Percentiles rank a stretch among this genome's conserved stretches.
Evolutionary conservation across 2,797 vertebrate genomes (phyloP).

Genomic region (Macropus fuliginosus): DNA sequence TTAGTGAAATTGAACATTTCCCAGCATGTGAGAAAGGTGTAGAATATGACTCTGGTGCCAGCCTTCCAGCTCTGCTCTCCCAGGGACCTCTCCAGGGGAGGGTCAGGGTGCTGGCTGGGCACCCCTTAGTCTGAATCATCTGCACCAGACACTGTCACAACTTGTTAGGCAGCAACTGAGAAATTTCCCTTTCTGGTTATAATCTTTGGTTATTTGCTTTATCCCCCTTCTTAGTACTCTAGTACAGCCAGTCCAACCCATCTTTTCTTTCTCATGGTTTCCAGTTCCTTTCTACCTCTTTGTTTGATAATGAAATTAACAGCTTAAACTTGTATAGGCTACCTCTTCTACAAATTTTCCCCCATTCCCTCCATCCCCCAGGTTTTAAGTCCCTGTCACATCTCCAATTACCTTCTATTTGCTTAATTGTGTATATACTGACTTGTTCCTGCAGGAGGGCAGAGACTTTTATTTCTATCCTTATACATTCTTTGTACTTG

Average conservation of each 20-base stretch:
- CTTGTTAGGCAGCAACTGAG: not conserved
- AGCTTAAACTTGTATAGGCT: too few species aligned
- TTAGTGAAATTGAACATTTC: constrained; percentile 25
- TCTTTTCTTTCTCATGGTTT: too few species aligned
- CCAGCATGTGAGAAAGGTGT: not conserved
- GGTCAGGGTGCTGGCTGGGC: not conserved
- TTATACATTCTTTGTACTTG: not conserved
- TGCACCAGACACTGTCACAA: not conserved
- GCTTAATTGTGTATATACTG: too few species aligned
- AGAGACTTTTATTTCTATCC: too few species aligned
- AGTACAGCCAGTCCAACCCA: too few species aligned
- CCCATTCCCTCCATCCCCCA: too few species aligned
- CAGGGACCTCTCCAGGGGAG: not conserved
- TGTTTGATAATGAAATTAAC: too few species aligned
- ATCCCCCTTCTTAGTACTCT: not conserved
- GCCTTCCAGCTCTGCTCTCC: not conserved
- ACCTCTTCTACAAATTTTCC: too few species aligned
- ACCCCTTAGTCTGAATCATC: not conserved
- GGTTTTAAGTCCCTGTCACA: too few species aligned
- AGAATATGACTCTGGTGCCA: not conserved
- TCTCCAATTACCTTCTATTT: too few species aligned
- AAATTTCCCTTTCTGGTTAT: not conserved
- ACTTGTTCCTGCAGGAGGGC: too few species aligned
- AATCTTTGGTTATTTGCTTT: not conserved
- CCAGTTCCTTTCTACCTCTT: too few species aligned